phyloP scores from a whole-genome alignment of 2,797 vertebrate genomes.

The Sitta carolinensis region DNA sequence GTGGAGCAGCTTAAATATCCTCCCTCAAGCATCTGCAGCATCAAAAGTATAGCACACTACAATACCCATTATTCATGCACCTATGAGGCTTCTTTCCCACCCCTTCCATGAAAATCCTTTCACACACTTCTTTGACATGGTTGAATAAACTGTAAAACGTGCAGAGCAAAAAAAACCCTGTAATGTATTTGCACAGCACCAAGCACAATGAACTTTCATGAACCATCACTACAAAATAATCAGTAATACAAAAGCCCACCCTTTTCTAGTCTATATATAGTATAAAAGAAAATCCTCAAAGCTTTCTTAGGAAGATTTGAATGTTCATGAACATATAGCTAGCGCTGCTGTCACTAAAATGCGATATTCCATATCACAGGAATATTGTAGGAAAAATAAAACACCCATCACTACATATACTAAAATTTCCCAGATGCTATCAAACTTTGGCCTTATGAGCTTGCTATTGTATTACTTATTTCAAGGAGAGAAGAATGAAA shows the following conservation, averaged over 20 bases:
- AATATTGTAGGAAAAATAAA: not conserved
- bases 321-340: not conserved
- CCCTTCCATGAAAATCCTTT: not conserved
- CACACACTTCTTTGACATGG: not conserved
- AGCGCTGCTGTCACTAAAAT: not conserved
- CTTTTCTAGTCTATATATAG: not conserved
- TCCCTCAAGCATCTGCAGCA: not conserved
- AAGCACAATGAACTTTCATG: not conserved
- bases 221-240: not conserved
- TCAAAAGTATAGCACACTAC: not conserved
- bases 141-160: not conserved
- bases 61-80: not conserved
- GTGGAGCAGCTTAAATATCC: not conserved
- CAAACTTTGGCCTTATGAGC: conserved; percentile 24
- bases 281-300: not conserved
- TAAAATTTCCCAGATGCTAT: conserved; percentile 7
- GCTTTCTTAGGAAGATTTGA: not conserved
- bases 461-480: conserved; percentile 32
- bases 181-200: not conserved
- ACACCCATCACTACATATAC: not conserved
- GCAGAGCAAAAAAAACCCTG: not conserved
- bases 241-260: not conserved
- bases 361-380: not conserved
- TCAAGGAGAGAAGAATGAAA: conserved; percentile 43
- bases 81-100: not conserved